Evolutionary conservation across 2,113 vertebrate genomes (phyloP).

Genomic region (Ciconia maguari): DNA sequence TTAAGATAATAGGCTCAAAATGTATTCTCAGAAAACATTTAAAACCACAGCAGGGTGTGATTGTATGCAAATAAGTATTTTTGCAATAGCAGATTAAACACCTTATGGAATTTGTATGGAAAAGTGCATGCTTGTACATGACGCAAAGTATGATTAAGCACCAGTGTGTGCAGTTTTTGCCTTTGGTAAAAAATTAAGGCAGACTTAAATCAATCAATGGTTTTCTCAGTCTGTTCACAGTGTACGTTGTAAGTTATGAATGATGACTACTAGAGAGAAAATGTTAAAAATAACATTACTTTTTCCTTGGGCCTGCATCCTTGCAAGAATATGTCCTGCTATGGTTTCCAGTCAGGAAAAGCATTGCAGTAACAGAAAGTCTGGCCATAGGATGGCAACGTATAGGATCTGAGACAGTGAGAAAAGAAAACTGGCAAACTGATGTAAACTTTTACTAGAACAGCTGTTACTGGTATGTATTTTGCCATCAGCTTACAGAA

Average conservation of each 20-base stretch:
- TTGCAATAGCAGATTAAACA: constrained; percentile 68
- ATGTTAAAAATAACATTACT: neutral
- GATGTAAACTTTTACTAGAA: neutral
- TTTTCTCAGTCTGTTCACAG: constrained; percentile 10
- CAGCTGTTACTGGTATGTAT: neutral
- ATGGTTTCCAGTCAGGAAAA: neutral
- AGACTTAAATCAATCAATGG: constrained; percentile 38
- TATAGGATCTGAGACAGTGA: neutral
- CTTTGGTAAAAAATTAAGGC: constrained; percentile 36
- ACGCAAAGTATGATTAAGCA: constrained; percentile 57
- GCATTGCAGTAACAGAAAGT: neutral
- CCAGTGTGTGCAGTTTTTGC: constrained; percentile 22
- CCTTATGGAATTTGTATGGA: constrained; percentile 61
- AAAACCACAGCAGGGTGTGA: constrained; percentile 68
- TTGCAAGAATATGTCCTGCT: neutral
- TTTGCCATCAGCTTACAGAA: neutral
- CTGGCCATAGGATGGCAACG: neutral
- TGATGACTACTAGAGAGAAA: neutral
- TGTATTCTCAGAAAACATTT: constrained; percentile 54
- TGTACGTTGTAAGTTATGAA: neutral
- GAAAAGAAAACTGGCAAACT: neutral
- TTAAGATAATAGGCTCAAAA: constrained; percentile 63
- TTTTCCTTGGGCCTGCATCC: neutral
- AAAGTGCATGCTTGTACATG: constrained; percentile 56
- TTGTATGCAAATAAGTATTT: constrained; percentile 70